Evolutionary conservation across 2,113 vertebrate species (phyloP).

Genomic region (Tragelaphus buxtoni): DNA sequence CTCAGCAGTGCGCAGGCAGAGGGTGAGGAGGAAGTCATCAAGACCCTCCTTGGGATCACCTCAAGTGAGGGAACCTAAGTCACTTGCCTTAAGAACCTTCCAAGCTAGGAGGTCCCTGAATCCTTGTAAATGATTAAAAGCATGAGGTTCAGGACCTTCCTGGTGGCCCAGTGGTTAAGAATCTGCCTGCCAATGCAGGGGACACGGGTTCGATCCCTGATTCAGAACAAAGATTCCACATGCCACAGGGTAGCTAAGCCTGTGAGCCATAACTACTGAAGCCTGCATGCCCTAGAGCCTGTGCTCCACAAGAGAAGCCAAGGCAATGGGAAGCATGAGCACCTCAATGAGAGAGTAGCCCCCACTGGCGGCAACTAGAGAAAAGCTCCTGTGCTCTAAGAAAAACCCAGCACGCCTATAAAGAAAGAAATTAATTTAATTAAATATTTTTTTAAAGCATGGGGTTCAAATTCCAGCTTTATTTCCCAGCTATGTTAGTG

Average conservation of each 20-base stretch:
- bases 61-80: neutral
- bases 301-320: neutral
- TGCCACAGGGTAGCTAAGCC: neutral
- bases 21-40: neutral
- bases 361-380: neutral
- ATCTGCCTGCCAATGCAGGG: neutral
- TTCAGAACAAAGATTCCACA: neutral
- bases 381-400: neutral
- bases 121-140: neutral
- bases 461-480: neutral
- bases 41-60: neutral
- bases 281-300: neutral
- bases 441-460: neutral
- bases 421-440: neutral
- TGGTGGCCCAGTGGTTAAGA: neutral
- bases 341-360: neutral
- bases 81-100: neutral
- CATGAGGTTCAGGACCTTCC: neutral
- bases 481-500: neutral
- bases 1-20: neutral
- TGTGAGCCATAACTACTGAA: neutral
- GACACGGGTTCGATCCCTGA: neutral
- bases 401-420: neutral
- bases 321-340: neutral
- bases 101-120: neutral